Base-by-base conservation (phyloP, 2,888 invertebrate species). In the Mythimna pallens region DNA sequence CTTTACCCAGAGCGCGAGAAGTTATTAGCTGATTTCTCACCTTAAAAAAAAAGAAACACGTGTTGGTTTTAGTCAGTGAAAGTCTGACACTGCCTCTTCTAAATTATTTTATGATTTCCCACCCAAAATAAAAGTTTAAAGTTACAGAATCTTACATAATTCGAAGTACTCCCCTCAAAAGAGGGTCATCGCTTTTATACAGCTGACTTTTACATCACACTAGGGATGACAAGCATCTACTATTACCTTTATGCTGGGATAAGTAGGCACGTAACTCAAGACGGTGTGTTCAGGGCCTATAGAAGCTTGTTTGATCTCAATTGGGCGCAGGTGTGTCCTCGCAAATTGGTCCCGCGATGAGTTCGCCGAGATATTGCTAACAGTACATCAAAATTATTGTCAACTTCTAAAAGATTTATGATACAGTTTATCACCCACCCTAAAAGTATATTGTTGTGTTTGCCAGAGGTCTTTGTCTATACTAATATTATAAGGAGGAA, bases 311-410 rank as follows among this genome's bases (percentile, higher is more conserved):
- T 73, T 83, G 81, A 78, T 82, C 85, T 69, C 75, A 82, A 86
- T 86, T 83, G 81, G 85, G 78, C 87, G 78, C 93, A 94, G 94
- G 93, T 94, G 94, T 75, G 70, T 62, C 75, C 68, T 83, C 86
- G 88, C 89, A 93, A 93, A 93, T 93, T 88, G 88, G 84, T 74
- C 84, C 54, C 84, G 76, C 83, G 89, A 89, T 88, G 87, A 90
- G 86, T 85, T 78, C 75, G 81, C 81, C 76, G 71, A 86, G 84
- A 88, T 89, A 89, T 90, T 88, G 85, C 89, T 83, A 61, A 73
- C 84, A 82, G 87, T 91, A 90, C 85, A 89, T 92, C 91, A 91
- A 92, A 91, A 91, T 93, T 89, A 92, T 92, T 92, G 91, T 91
- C 88, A 85, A 88, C 89, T 84, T 76, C 82, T 74, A 40, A 72